Percentiles rank a stretch among this genome's conserved stretches.
Conservation (phyloP, 1,140 invertebrate species). For the Delia radicum region DNA sequence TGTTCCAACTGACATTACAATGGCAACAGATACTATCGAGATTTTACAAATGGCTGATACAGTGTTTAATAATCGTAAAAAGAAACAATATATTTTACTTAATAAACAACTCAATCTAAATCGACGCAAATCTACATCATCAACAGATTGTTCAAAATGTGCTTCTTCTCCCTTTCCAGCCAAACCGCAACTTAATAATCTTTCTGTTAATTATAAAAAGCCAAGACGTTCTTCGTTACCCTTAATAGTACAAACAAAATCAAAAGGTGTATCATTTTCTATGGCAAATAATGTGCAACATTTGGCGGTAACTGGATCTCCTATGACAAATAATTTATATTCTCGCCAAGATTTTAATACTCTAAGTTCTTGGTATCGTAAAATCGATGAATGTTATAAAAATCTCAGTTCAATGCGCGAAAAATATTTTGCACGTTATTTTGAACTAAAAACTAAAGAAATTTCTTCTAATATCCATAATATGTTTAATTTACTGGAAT, state of each 20-base stretch:
- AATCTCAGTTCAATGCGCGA: background rate
- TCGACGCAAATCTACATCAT: background rate
- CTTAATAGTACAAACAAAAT: background rate
- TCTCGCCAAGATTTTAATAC: background rate
- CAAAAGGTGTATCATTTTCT: background rate
- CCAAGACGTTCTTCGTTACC: background rate
- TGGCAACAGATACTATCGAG: background rate
- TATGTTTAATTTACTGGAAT: background rate
- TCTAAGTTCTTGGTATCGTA: background rate
- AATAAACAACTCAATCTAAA: background rate
- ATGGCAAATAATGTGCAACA: background rate
- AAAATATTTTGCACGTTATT: background rate
- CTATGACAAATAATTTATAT: background rate
- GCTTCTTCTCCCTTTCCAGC: background rate
- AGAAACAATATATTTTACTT: background rate
- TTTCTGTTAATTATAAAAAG: background rate
- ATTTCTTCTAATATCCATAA: background rate
- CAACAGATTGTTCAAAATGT: background rate
- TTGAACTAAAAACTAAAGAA: background rate
- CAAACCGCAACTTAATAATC: background rate
- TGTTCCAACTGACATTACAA: background rate
- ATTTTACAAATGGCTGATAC: background rate
- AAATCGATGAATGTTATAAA: background rate
- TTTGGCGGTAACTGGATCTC: background rate
- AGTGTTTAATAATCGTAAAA: background rate